Base-by-base conservation (phyloP, 2,113 vertebrate species). In the Ochotona princeps region DNA sequence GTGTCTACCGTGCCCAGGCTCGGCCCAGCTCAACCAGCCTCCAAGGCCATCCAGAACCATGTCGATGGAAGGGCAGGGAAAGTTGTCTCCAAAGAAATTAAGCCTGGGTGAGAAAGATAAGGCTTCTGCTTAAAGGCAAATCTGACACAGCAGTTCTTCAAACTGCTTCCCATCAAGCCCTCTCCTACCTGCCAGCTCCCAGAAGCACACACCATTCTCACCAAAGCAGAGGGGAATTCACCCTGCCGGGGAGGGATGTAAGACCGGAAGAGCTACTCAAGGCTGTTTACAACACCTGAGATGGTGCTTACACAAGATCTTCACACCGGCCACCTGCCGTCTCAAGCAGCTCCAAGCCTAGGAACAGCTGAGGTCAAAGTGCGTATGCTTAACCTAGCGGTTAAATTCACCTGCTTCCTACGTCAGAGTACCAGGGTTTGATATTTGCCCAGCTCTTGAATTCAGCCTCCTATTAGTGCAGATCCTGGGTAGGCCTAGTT, bases 21-120 rank as follows among this genome's bases (percentile, higher is more conserved):
- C 57, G 30, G 20, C 2, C 35, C 0, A 83, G 17, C 14, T 8
- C 21, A 57, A 57, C 38, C 38, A 63, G 54, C 17, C 54, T 18
- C 54, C 54, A 26, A 12, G 21, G n/a, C 76, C 47, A 72, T 63
- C 66, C 66, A 49, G 72, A 35, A 60, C 57, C 60, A 57, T 18
- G 17, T 20, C 9, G 23, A 1, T 15, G 13, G 23, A 79, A 32
- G 86, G 54, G 26, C 28, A 75, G 66, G 67, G 74, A 89, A 67
- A n/a, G 49, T 75, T 78, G 81, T 81, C 66, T 82, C 92, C 38
- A 44, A 86, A 63, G 51, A 81, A 81, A 67, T 47, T 8, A 74
- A 70, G 38, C 57, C 76, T 38, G 38, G 3, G 9, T 57, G 38
- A 80, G 28, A 82, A 89, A 32, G 79, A 0, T 69, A 8, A 3